These are phyloP conservation scores for Epirrita christyi DNA, from an alignment of 2,888 invertebrate genomes.

Conservation along the genomic window DNA sequence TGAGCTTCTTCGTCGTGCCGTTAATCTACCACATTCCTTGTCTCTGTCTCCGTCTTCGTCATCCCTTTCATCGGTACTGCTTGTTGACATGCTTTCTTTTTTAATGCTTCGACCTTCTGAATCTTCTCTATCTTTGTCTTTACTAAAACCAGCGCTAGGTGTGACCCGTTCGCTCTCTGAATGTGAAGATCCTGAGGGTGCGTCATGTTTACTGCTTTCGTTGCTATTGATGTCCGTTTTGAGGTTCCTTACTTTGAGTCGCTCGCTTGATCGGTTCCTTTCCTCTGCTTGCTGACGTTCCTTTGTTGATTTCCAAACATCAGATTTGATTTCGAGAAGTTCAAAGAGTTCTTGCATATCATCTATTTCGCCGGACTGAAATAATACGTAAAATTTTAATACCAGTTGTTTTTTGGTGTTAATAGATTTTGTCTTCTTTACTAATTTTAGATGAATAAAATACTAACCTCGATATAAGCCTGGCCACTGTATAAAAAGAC, in stretches of 20 bases:
- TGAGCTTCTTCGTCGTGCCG: constrained; percentile 88
- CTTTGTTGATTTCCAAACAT: constrained; percentile 87
- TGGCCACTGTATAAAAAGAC: constrained; percentile 95
- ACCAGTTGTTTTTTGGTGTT: not conserved
- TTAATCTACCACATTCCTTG: constrained; percentile 76
- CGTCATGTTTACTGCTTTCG: constrained; percentile 81
- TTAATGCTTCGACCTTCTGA: constrained; percentile 78
- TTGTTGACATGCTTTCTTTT: constrained; percentile 81
- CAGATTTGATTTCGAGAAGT: constrained; percentile 93
- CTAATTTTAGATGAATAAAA: constrained; percentile 3
- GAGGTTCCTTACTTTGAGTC: constrained; percentile 73
- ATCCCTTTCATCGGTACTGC: constrained; percentile 81
- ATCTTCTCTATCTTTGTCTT: constrained; percentile 73
- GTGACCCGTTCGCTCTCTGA: constrained; percentile 80
- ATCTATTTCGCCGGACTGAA: constrained; percentile 91
- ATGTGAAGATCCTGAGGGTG: constrained; percentile 78
- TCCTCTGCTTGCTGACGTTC: constrained; percentile 81
- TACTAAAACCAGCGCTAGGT: constrained; percentile 78
- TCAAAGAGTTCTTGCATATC: constrained; percentile 93
- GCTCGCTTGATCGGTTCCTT: constrained; percentile 78
- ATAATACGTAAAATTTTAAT: not conserved
- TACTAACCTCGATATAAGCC: constrained; percentile 90
- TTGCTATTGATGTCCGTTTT: constrained; percentile 83
- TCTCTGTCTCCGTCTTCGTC: constrained; percentile 83
- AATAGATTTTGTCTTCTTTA: not conserved